Percentiles rank a stretch among this genome's conserved stretches.
These are phyloP conservation scores for Neofelis nebulosa DNA, from an alignment of 2,113 vertebrate genomes.

Conservation along the genomic window DNA sequence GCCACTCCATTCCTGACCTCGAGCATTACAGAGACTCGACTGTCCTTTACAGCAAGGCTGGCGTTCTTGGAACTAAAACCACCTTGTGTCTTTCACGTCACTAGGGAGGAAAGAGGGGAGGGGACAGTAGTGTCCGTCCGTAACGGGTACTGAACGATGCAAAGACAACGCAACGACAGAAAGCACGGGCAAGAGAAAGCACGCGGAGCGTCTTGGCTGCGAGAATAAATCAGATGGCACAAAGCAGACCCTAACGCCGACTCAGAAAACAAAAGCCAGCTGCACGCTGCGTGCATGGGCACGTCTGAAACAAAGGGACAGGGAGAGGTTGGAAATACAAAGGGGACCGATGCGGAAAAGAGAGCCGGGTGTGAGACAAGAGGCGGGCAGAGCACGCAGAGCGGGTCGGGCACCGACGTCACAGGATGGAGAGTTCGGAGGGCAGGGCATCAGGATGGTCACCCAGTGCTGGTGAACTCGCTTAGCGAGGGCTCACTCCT, in stretches of 20 bases:
- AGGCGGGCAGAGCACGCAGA: background rate
- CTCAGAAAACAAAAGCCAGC: too few species aligned
- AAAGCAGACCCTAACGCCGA: background rate
- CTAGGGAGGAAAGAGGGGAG: background rate
- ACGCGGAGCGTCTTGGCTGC: rapidly evolving
- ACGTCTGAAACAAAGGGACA: too few species aligned
- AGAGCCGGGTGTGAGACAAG: too few species aligned
- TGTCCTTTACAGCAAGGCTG: background rate
- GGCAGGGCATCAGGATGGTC: too few species aligned
- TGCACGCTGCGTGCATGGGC: background rate
- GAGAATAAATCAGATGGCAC: rapidly evolving
- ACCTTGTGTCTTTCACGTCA: background rate
- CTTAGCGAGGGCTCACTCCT: background rate
- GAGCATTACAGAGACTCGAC: background rate
- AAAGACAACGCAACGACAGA: rapidly evolving
- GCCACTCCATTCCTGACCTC: background rate
- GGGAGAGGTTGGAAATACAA: background rate
- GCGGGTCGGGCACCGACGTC: too few species aligned
- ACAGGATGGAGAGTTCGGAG: background rate
- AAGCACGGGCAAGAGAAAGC: too few species aligned
- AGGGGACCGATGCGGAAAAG: background rate
- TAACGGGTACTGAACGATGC: background rate
- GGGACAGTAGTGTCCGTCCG: rapidly evolving
- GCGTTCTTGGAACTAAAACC: background rate
- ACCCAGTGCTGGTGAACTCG: background rate